phyloP scores from a whole-genome alignment of 2,797 vertebrate species.

The Helostoma temminkii region DNA sequence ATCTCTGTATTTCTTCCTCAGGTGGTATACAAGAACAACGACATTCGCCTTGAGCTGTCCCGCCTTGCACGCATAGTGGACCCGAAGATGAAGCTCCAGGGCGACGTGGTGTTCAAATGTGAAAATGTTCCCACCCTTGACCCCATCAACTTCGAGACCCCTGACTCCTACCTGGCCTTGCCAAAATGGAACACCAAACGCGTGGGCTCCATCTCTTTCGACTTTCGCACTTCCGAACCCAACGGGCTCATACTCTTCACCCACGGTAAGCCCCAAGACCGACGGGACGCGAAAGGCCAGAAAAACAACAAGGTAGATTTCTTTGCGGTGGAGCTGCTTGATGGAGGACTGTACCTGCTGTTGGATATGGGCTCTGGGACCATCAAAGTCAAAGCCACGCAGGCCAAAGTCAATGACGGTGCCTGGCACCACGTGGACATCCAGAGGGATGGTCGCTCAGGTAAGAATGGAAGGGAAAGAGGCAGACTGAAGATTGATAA shows the following conservation, averaged over 20 bases:
- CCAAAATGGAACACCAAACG: slow-evolving; percentile 99
- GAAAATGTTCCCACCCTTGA: slow-evolving; percentile 97
- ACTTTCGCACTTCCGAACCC: slow-evolving; percentile 96
- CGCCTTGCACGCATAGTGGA: slow-evolving; percentile 96
- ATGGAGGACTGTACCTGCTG: slow-evolving; percentile 94
- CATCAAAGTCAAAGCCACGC: slow-evolving; percentile 97
- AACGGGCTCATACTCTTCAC: slow-evolving; percentile 98
- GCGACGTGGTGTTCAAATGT: slow-evolving; percentile 96
- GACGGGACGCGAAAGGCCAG: slow-evolving; percentile 91
- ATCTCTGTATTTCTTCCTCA: slow-evolving; percentile 62
- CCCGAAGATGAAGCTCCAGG: slow-evolving; percentile 99
- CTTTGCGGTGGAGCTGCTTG: slow-evolving; percentile 96
- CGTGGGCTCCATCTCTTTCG: slow-evolving; percentile 98
- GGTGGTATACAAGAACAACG: slow-evolving; percentile 99
- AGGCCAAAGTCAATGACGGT: slow-evolving; percentile 96
- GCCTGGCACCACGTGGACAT: slow-evolving; percentile 99
- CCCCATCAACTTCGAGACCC: slow-evolving; percentile 97
- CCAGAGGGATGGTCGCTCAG: slow-evolving; percentile 96
- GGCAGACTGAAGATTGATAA: background rate
- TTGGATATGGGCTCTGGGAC: slow-evolving; percentile 99
- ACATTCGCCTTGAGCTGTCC: slow-evolving; percentile 96
- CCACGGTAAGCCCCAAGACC: slow-evolving; percentile 94
- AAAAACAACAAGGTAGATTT: slow-evolving; percentile 99
- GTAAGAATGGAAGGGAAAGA: slow-evolving; percentile 72
- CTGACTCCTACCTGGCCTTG: slow-evolving; percentile 94